Evolutionary conservation across 2,888 invertebrate species (phyloP).

Genomic region (Muscina levida): DNA sequence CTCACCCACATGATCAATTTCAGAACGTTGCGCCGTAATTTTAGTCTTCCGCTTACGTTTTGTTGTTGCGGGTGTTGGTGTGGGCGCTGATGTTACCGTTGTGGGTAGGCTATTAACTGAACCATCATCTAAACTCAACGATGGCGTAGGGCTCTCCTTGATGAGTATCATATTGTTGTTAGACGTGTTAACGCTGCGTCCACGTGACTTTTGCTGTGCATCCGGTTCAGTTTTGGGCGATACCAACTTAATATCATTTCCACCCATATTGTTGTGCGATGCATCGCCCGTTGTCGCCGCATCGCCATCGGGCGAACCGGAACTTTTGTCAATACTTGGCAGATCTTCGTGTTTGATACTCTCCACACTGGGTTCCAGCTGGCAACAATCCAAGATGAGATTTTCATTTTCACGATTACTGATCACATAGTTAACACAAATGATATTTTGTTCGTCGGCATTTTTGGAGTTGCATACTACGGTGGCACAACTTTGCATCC

Average conservation of each 20-base stretch:
- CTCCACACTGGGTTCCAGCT: slow-evolving; percentile 89
- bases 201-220: slow-evolving; percentile 72
- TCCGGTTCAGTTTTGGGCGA: slow-evolving; percentile 80
- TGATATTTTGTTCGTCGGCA: slow-evolving; percentile 97
- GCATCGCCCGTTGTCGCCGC: slow-evolving; percentile 76
- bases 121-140: slow-evolving; percentile 68
- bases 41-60: slow-evolving; percentile 84
- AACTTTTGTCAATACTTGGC: slow-evolving; percentile 87
- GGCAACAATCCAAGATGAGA: slow-evolving; percentile 96
- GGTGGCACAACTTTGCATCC: slow-evolving; percentile 98
- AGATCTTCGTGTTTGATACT: slow-evolving; percentile 90
- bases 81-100: slow-evolving; percentile 67
- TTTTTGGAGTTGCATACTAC: slow-evolving; percentile 97
- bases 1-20: slow-evolving; percentile 68
- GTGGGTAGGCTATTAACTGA: slow-evolving; percentile 68
- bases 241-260: slow-evolving; percentile 78
- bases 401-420: slow-evolving; percentile 88
- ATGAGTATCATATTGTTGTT: slow-evolving; percentile 73
- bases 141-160: slow-evolving; percentile 73
- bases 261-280: slow-evolving; percentile 67
- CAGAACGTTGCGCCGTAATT: slow-evolving; percentile 78
- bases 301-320: slow-evolving; percentile 94
- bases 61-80: slow-evolving; percentile 68
- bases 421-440: slow-evolving; percentile 97
- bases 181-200: slow-evolving; percentile 71